Percentiles rank a stretch among this genome's conserved stretches.
phyloP scores from a whole-genome alignment of 2,113 vertebrate genomes.

The Trichechus manatus region DNA sequence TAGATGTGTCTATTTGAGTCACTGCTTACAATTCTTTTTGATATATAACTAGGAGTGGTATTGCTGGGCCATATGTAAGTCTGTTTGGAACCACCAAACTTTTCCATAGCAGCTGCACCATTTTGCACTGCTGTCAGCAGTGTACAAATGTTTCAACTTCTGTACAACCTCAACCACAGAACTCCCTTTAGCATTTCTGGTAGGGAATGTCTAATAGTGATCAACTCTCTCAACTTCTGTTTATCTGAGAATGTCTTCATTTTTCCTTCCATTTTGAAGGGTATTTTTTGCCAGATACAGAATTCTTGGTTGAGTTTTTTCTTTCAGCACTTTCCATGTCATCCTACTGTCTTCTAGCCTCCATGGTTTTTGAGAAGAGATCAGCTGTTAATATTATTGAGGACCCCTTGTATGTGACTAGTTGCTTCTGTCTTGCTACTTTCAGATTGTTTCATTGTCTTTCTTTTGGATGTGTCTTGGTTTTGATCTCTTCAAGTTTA shows the following conservation, averaged over 20 bases:
- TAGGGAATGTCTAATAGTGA: neutral
- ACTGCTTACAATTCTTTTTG: too few relatives aligned
- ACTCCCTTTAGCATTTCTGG: neutral
- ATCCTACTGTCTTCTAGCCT: too few relatives aligned
- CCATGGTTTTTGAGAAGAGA: neutral
- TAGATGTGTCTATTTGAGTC: too few relatives aligned
- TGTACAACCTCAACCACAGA: neutral
- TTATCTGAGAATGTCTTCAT: neutral
- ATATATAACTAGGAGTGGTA: neutral
- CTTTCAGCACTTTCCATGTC: neutral
- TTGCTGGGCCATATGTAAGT: neutral
- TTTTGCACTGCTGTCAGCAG: too few relatives aligned
- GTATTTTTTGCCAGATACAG: neutral
- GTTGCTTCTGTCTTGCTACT: neutral
- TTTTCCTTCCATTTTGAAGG: neutral
- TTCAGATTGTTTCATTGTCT: neutral
- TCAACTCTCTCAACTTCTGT: neutral
- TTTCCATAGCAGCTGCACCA: neutral
- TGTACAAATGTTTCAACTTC: neutral
- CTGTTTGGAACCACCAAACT: neutral
- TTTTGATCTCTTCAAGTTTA: neutral
- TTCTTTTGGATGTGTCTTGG: neutral
- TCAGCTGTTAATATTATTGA: too few relatives aligned
- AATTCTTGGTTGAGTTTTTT: neutral
- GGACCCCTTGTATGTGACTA: neutral